Evolutionary conservation across 1,140 invertebrate species (phyloP).

Genomic region (Andrena cerasifolii): DNA sequence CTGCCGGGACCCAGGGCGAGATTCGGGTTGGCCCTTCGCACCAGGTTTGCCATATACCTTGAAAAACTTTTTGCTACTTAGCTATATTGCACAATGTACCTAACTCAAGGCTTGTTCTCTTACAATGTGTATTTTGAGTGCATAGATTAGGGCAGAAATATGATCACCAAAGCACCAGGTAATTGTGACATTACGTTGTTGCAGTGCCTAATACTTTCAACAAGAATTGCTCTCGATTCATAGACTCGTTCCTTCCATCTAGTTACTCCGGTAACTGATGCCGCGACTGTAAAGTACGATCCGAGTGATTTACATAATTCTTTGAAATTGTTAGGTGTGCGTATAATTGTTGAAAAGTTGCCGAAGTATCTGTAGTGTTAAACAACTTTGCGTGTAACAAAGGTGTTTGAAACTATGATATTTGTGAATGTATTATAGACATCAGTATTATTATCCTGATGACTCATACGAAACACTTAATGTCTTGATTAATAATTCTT

Average conservation of each 20-base stretch:
- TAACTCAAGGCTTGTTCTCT: constrained; percentile 76
- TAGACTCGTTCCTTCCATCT: not conserved
- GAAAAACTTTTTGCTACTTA: constrained; percentile 74
- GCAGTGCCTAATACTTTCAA: constrained; percentile 27
- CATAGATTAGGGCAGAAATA: constrained; percentile 26
- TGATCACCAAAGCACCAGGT: constrained; percentile 26
- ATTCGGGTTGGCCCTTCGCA: constrained; percentile 97
- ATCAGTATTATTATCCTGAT: not conserved
- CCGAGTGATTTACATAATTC: not conserved
- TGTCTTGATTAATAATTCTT: not conserved
- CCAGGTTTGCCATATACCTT: constrained; percentile 87
- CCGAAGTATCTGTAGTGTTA: not conserved
- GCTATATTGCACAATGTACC: constrained; percentile 77
- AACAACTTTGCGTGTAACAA: constrained; percentile 10
- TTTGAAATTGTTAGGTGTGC: constrained; percentile 8
- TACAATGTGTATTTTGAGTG: constrained; percentile 43
- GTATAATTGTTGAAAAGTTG: constrained; percentile 3
- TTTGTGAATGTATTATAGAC: not conserved
- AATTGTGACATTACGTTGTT: constrained; percentile 28
- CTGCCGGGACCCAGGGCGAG: constrained; percentile 93
- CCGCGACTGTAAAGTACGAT: not conserved
- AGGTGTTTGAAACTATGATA: constrained; percentile 8
- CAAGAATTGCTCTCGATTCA: constrained; percentile 9
- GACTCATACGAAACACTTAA: not conserved
- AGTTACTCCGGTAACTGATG: not conserved